phyloP scores from a whole-genome alignment of 2,888 invertebrate genomes.

The Xanthorhoe designata region DNA sequence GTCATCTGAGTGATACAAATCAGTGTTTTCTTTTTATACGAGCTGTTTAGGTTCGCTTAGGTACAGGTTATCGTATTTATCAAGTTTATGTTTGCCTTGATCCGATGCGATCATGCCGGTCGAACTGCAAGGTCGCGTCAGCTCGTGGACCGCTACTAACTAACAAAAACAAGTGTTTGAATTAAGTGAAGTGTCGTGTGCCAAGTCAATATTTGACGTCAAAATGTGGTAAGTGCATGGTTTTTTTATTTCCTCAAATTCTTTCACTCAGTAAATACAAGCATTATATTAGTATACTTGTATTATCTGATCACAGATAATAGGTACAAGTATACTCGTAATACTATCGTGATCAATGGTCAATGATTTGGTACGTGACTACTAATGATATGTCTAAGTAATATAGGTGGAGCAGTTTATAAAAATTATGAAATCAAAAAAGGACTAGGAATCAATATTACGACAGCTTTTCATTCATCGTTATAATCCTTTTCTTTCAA shows the following conservation, averaged over 20 bases:
- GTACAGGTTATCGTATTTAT: constrained; percentile 37
- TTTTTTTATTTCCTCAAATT: neutral
- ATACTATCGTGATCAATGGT: no score
- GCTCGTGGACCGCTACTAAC: constrained; percentile 35
- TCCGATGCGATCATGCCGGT: constrained; percentile 49
- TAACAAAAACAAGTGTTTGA: constrained; percentile 27
- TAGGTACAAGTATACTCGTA: no score
- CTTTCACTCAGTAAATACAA: neutral
- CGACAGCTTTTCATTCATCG: neutral
- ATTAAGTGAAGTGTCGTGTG: constrained; percentile 29
- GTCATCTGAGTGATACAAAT: constrained; percentile 11
- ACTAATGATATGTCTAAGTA: neutral
- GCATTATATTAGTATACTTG: no score
- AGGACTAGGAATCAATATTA: neutral
- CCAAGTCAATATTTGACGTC: constrained; percentile 21
- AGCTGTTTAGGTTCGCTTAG: constrained; percentile 20
- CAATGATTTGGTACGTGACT: no score
- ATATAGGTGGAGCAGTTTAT: neutral
- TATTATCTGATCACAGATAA: no score
- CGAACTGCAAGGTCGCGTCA: constrained; percentile 38
- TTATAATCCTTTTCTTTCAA: neutral
- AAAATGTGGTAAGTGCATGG: constrained; percentile 33
- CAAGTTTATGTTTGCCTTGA: constrained; percentile 53
- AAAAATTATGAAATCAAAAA: neutral
- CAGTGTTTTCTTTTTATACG: neutral